These are phyloP conservation scores for Leptobrachium ailaonicum DNA, from an alignment of 2,113 vertebrate species.

Conservation along the genomic window DNA sequence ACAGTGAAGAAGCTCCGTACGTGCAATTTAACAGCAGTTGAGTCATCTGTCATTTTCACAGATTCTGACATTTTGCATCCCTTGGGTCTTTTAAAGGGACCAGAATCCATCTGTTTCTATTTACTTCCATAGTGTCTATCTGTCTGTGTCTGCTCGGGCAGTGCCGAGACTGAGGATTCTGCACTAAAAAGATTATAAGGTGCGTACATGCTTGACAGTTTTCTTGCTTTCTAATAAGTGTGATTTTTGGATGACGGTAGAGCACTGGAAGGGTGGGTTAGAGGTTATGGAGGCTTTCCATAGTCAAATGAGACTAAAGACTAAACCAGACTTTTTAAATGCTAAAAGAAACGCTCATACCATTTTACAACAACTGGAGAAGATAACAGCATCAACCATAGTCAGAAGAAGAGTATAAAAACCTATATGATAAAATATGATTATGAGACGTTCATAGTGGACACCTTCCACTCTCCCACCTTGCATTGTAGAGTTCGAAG, in stretches of 20 bases:
- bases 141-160: not conserved
- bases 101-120: not conserved
- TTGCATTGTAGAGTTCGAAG: too few species aligned
- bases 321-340: too few species aligned
- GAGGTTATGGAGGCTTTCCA: too few species aligned
- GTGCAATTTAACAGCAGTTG: not conserved
- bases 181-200: not conserved
- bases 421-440: too few species aligned
- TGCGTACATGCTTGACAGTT: not conserved
- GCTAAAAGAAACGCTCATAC: too few species aligned
- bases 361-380: too few species aligned
- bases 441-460: too few species aligned
- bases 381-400: too few species aligned
- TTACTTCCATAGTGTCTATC: not conserved
- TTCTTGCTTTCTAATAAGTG: not conserved
- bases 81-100: conserved; percentile 1
- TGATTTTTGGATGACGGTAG: too few species aligned
- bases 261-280: not conserved
- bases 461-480: too few species aligned
- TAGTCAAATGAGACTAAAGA: too few species aligned
- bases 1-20: not conserved
- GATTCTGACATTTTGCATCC: not conserved
- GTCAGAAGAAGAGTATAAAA: too few species aligned
- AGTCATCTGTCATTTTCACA: not conserved
- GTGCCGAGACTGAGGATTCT: not conserved